Evolutionary conservation across 2,888 invertebrate genomes (phyloP).

Genomic region (Cephus runcator): DNA sequence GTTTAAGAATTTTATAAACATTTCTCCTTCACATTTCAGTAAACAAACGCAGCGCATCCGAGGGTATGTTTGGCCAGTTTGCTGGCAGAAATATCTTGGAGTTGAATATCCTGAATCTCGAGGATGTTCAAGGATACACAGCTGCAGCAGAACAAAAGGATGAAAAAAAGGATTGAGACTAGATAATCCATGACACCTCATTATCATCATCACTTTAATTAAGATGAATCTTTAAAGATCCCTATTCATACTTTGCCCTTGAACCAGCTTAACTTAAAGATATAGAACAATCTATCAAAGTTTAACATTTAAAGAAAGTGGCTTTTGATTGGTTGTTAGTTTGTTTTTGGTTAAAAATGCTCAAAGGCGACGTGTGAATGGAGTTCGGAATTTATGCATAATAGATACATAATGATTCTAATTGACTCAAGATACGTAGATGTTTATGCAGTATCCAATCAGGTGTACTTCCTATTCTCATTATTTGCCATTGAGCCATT

Average conservation of each 20-base stretch:
- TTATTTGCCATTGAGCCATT: neutral
- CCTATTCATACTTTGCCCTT: neutral
- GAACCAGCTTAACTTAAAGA: neutral
- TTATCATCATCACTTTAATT: neutral
- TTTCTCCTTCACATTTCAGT: slow-evolving; percentile 39
- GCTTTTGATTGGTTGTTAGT: neutral
- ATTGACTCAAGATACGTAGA: neutral
- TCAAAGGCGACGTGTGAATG: neutral
- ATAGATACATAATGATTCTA: neutral
- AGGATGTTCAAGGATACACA: slow-evolving; percentile 56
- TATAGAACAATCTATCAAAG: neutral
- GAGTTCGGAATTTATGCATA: neutral
- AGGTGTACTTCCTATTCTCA: neutral
- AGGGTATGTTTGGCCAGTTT: slow-evolving; percentile 79
- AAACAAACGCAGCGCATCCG: slow-evolving; percentile 54
- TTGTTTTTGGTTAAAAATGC: neutral
- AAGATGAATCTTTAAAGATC: neutral
- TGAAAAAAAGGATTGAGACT: neutral
- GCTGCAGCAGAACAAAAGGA: neutral
- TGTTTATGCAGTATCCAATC: neutral
- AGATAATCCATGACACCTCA: neutral
- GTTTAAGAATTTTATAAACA: neutral
- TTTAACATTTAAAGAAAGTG: neutral
- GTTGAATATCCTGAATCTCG: slow-evolving; percentile 78
- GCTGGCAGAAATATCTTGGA: slow-evolving; percentile 80